phyloP scores from a whole-genome alignment of 2,797 vertebrate genomes.

The Amphiprion clarkii region DNA sequence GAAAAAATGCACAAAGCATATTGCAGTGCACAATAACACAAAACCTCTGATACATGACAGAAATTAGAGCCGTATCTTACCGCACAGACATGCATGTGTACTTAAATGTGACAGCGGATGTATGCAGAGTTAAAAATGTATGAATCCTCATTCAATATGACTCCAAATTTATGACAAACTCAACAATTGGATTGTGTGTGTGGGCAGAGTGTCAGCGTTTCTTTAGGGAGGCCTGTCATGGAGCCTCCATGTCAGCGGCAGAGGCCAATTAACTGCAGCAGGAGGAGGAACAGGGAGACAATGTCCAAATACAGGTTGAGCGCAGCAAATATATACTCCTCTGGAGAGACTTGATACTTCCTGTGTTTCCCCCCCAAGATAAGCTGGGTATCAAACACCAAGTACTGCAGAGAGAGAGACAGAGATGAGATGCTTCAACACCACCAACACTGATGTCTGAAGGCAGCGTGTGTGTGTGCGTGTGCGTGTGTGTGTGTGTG shows the following conservation, averaged over 20 bases:
- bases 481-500: background rate
- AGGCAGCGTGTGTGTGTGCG: background rate
- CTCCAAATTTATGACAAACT: no score
- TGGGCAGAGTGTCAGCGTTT: background rate
- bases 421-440: constrained; percentile 43
- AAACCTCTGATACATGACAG: background rate
- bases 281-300: constrained; percentile 83
- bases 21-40: no score
- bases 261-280: constrained; percentile 84
- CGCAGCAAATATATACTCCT: constrained; percentile 89
- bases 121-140: no score
- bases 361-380: constrained; percentile 86
- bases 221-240: background rate
- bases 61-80: background rate
- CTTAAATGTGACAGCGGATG: background rate
- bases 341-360: constrained; percentile 82
- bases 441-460: constrained; percentile 12
- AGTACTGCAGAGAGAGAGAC: constrained; percentile 81
- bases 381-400: constrained; percentile 89
- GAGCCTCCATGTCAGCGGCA: constrained; percentile 61
- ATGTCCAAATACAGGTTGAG: constrained; percentile 90
- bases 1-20: no score
- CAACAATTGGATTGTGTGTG: background rate
- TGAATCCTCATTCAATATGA: no score
- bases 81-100: no score